Base-by-base conservation (phyloP, 2,797 vertebrate genomes). In the Eulemur coronatus region DNA sequence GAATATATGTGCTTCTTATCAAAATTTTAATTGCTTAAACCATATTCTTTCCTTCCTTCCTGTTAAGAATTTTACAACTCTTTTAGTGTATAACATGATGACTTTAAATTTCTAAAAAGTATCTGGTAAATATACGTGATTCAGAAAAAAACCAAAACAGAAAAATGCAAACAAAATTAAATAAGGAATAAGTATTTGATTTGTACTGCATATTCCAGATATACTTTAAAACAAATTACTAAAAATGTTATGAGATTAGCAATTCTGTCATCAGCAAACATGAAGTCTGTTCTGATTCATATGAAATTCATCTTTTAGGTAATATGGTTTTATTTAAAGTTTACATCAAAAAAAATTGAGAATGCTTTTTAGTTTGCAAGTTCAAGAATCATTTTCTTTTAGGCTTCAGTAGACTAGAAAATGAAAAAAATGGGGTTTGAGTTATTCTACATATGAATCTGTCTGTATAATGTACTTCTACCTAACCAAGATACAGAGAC, bases 311-410 rank as follows among this genome's bases (percentile, higher is more conserved):
- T 67, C 2, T 75, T 94, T 81, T 59, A 85, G 30, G 46, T 61
- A 96, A 85, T 52, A 55, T 52, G 8, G 5, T 59, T 92, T 96
- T 90, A 69, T 90, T 75, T 96, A 50, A 94, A 57, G 10, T n/a
- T 90, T 61, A 88, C 30, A 41, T 52, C 1, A 72, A 84, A 89
- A 89, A 89, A 15, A 11, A 15, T 30, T 88, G 46, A 97, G 67
- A 67, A 63, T 82, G 20, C 8, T 85, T 89, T 84, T 80, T 94
- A 50, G 41, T 48, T 86, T 84, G 2, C 52, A 94, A 59, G 14
- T 84, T 92, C 8, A 72, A 72, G 18, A 72, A 70, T 59, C 6
- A 70, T 89, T 57, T 80, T 94, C 57, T 95, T 73, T 12, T 50
- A 26, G n/a, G 35, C 52, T 89, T 78, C 8, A 17, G 2, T 50